Base-by-base conservation (phyloP, 2,888 invertebrate species). In the Anorthoa munda region DNA sequence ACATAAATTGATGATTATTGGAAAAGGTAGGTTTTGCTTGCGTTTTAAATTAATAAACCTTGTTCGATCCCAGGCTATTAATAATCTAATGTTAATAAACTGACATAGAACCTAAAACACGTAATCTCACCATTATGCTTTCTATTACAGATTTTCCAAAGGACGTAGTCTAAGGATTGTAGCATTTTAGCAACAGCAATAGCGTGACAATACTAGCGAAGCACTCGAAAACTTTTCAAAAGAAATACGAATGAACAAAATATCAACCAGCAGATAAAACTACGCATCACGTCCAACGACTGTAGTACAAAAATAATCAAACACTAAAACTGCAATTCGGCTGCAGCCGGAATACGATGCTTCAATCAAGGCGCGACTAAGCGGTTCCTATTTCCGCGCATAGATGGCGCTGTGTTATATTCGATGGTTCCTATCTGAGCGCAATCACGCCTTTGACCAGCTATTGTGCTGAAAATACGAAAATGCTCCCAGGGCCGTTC, bases 351-450 rank as follows among this genome's bases (percentile, higher is more conserved):
- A 72, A 67, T 70, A 70, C 79, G 76, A 74, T 72, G 86, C 86
- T 89, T 88, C 91, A 92, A 92, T 92, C 92, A 90, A 86, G 83
- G 87, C 85, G 83, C 82, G 88, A 89, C 91, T 93, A 94, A 95
- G 94, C 93, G 94, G 91, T 95, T 90, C 93, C 91, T 88, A 94
- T 95, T 95, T 95, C 95, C 95, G 92, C 86, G 85, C 88, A 89
- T 90, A 95, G 96, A 95, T 96, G 96, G 93, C 94, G 92, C 85
- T 92, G 91, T 83, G 82, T 84, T 80, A 90, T 87, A 86, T 85
- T 83, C 86, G 67, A 82, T 77, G 81, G 81, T 92, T 90, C 89
- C 88, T 85, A 87, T 92, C 91, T 88, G 84, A 85, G 89, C 85
- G 89, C 93, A 94, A 95, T 95, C 93, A 93, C 84, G 86, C 89